Conservation (phyloP, 2,888 invertebrate genomes). For the Tipula vernalis region DNA sequence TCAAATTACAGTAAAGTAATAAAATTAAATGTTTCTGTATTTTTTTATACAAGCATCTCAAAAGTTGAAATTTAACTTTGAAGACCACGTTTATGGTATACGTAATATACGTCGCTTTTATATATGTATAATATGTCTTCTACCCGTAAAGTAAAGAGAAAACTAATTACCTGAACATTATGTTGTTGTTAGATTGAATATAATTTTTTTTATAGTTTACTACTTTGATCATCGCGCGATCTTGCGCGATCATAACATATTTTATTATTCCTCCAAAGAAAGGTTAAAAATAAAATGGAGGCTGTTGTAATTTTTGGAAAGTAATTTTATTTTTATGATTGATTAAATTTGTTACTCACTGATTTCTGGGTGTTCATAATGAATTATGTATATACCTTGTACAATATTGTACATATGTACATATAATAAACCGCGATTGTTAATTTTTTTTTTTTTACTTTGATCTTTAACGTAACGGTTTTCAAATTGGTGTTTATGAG, state of each 20-base stretch:
- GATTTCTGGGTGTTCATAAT: conserved; percentile 4
- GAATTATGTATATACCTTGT: neutral
- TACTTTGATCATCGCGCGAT: neutral
- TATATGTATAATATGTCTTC: neutral
- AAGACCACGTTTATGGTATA: neutral
- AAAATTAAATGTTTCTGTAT: neutral
- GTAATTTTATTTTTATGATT: neutral
- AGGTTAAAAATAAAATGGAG: neutral
- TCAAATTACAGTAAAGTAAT: neutral
- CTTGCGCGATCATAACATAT: neutral
- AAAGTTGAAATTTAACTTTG: neutral
- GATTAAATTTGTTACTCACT: neutral
- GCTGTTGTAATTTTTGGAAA: neutral
- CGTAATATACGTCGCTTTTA: neutral
- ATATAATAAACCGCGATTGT: neutral
- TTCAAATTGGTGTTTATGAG: neutral
- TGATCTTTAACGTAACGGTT: neutral
- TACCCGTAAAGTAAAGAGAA: neutral
- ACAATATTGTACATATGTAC: neutral
- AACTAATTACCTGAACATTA: neutral
- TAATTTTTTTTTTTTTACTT: neutral
- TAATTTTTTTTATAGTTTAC: neutral
- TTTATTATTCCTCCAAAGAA: neutral
- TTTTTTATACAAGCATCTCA: neutral
- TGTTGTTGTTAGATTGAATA: neutral